Evolutionary conservation across 2,888 invertebrate species (phyloP).

Genomic region (Isoperla grammatica): DNA sequence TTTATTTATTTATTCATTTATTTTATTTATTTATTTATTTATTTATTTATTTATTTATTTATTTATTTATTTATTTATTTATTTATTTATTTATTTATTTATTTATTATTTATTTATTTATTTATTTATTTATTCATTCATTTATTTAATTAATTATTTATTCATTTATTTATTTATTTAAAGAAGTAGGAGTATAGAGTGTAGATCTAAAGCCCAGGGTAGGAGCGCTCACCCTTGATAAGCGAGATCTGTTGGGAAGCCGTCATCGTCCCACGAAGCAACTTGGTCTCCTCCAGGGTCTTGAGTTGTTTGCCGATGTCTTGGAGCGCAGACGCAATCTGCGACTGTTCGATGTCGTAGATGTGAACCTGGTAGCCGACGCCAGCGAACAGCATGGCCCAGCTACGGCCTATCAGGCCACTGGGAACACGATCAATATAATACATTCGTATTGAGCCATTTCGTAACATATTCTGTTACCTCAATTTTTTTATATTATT

Average conservation of each 20-base stretch:
- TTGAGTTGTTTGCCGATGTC: conserved; percentile 69
- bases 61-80: too few relatives aligned
- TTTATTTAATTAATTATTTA: background rate
- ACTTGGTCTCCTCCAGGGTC: conserved; percentile 61
- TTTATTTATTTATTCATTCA: too few relatives aligned
- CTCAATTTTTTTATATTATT: too few relatives aligned
- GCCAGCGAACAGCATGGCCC: conserved; percentile 95
- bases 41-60: too few relatives aligned
- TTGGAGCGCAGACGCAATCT: conserved; percentile 65
- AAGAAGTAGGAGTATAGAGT: too few relatives aligned
- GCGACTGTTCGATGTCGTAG: conserved; percentile 75
- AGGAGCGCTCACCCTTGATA: conserved; percentile 66
- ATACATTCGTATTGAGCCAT: background rate
- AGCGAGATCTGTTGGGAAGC: conserved; percentile 69
- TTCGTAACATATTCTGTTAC: too few relatives aligned
- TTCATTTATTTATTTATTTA: background rate
- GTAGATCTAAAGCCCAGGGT: too few relatives aligned
- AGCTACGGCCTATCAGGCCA: conserved; percentile 92
- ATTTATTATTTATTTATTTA: too few relatives aligned
- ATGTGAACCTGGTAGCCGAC: conserved; percentile 84
- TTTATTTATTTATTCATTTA: too few relatives aligned
- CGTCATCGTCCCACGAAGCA: conserved; percentile 69
- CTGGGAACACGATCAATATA: conserved; percentile 49
- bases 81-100: too few relatives aligned
- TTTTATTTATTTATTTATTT: too few relatives aligned